phyloP scores from a whole-genome alignment of 2,888 invertebrate genomes.

The Catocala fraxini region DNA sequence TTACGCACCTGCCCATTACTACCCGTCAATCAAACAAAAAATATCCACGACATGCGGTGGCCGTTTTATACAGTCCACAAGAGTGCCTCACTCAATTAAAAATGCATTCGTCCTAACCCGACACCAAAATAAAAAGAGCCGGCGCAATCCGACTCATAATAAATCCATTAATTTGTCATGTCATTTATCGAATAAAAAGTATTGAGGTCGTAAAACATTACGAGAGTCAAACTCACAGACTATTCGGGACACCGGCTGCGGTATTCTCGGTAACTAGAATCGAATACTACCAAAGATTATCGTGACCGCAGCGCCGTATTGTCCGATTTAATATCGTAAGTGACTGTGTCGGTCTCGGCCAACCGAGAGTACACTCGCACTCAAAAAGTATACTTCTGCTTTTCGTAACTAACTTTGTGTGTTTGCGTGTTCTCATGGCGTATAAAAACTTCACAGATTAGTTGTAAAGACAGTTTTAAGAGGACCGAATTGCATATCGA shows the following conservation, averaged over 20 bases:
- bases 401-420: no score
- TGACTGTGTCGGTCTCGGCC: slow-evolving; percentile 66
- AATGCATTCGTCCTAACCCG: slow-evolving; percentile 86
- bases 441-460: no score
- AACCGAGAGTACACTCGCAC: slow-evolving; percentile 63
- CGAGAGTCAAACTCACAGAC: slow-evolving; percentile 51
- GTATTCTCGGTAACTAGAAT: slow-evolving; percentile 78
- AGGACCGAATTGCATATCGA: no score
- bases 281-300: slow-evolving; percentile 77
- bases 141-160: slow-evolving; percentile 83
- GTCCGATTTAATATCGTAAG: slow-evolving; percentile 80
- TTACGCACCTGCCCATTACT: slow-evolving; percentile 86
- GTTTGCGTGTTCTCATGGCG: no score
- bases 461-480: no score
- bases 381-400: slow-evolving; percentile 42
- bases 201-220: slow-evolving; percentile 70
- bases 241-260: slow-evolving; percentile 62
- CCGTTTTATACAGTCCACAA: slow-evolving; percentile 86
- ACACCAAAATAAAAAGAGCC: slow-evolving; percentile 78
- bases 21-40: slow-evolving; percentile 87
- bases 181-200: slow-evolving; percentile 81
- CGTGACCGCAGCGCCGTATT: slow-evolving; percentile 74
- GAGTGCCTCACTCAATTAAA: slow-evolving; percentile 87
- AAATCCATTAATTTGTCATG: slow-evolving; percentile 88
- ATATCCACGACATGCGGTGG: slow-evolving; percentile 82